Percentiles rank a stretch among this genome's conserved stretches.
Evolutionary conservation across 2,113 vertebrate species (phyloP).

Genomic region (Zosterops japonicus): DNA sequence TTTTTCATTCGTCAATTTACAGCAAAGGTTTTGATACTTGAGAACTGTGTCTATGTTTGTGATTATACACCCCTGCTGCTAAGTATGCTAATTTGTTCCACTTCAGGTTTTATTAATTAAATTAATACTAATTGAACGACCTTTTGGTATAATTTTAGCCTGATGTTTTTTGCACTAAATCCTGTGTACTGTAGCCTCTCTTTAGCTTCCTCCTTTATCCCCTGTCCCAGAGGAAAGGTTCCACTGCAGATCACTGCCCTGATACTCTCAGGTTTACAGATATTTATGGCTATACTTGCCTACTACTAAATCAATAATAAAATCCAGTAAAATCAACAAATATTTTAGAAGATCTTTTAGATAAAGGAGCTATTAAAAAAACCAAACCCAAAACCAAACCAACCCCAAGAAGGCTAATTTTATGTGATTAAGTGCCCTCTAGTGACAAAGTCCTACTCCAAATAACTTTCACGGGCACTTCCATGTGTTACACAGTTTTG

Average conservation of each 20-base stretch:
- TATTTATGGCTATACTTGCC: not conserved
- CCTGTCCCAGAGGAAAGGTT: not conserved
- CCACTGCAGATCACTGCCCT: not conserved
- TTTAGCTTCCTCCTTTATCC: not conserved
- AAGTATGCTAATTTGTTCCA: not conserved
- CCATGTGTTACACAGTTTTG: not conserved
- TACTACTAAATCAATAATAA: not conserved
- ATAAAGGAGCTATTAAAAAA: not conserved
- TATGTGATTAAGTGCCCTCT: constrained; percentile 77
- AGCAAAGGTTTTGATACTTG: not conserved
- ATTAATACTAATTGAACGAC: constrained; percentile 3
- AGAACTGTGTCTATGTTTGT: not conserved
- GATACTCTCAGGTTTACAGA: not conserved
- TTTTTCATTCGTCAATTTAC: not conserved
- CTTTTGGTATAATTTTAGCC: not conserved
- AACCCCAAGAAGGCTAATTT: constrained; percentile 32
- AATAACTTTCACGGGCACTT: constrained; percentile 3
- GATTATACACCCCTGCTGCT: not conserved
- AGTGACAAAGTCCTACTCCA: constrained; percentile 69
- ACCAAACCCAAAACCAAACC: not conserved
- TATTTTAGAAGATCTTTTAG: not conserved
- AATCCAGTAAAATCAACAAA: not conserved
- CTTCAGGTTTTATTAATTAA: constrained; percentile 43
- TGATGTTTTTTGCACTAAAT: not conserved
- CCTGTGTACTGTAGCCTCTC: not conserved